Evolutionary conservation across 2,797 vertebrate species (phyloP), one percentile per base, ranked within the genome.

Genomic region (Rhinella marina): DNA sequence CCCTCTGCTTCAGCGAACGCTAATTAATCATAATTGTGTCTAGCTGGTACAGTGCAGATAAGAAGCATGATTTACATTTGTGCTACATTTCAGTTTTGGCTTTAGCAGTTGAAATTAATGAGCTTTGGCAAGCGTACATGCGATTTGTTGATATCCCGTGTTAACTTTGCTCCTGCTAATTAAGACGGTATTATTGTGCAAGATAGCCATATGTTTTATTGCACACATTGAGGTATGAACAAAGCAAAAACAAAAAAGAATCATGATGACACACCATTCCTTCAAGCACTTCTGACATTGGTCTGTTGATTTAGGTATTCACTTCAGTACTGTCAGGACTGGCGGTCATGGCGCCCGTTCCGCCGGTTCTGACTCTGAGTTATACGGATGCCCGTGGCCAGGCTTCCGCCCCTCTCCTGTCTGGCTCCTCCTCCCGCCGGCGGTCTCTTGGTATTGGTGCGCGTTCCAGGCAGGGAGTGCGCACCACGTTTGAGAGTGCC

Each of bases 1-100:
- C 17, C 62, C 86, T 88, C 85, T 87, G 87, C 86, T 92, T 91
- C 90, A 64, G 48, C 41, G n/a, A 90, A n/a, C 88, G 81, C 88
- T 88, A 85, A 88, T 90, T 90, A 91, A 88, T 86, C 79, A 17
- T 91, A 89, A 92, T 90, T 82, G 41, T 77, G 50, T 79, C 90
- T 87, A 66, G 41, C 87, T 78, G 80, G 79, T 81, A 91, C 88
- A 87, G 11, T 19, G 82, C 82, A 91, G 85, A 86, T 88, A 90
- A 91, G 87, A 66, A 62, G 61, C 27, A 0, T 83, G 85, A 89
- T 85, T 90, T 57, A 88, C 54, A 61, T 79, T 68, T 76, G 25
- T 73, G 56, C 56, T 7, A 21, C 19, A 11, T 29, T 75, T 25
- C 82, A 66, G n/a, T 0, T 77, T 61, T 80, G 70, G 41, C 57